Percentiles rank a stretch among this genome's conserved stretches.
Evolutionary conservation across 1,140 invertebrate species (phyloP).

Genomic region (Nephotettix cincticeps): DNA sequence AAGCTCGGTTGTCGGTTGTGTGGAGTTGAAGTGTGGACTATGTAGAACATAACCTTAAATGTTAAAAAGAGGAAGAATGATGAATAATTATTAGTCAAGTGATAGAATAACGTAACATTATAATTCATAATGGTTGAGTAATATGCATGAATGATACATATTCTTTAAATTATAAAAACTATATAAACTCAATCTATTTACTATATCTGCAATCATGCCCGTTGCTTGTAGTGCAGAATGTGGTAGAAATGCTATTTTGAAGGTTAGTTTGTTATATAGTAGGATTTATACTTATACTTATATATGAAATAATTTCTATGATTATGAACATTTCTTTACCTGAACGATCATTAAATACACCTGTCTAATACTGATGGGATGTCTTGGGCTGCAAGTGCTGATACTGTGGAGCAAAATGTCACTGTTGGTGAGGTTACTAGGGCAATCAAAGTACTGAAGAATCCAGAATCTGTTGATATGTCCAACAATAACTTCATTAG

Average conservation of each 20-base stretch:
- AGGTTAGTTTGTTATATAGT: conserved; percentile 52
- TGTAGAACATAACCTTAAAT: too few species aligned
- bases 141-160: too few species aligned
- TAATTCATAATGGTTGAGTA: too few species aligned
- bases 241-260: conserved; percentile 68
- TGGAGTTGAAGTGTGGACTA: too few species aligned
- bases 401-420: background rate
- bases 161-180: too few species aligned
- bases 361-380: background rate
- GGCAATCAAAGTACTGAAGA: background rate
- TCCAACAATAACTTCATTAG: background rate
- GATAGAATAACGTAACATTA: too few species aligned
- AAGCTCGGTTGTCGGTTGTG: too few species aligned
- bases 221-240: conserved; percentile 65
- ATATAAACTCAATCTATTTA: too few species aligned
- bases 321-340: conserved; percentile 16
- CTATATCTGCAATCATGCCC: too few species aligned
- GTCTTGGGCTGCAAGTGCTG: background rate
- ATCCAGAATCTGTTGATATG: background rate
- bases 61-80: too few species aligned
- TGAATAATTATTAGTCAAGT: too few species aligned
- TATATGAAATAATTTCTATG: conserved; percentile 1
- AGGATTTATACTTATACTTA: background rate
- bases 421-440: background rate
- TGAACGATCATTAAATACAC: background rate